phyloP scores from a whole-genome alignment of 2,888 invertebrate genomes.

The Thalpophila matura region DNA sequence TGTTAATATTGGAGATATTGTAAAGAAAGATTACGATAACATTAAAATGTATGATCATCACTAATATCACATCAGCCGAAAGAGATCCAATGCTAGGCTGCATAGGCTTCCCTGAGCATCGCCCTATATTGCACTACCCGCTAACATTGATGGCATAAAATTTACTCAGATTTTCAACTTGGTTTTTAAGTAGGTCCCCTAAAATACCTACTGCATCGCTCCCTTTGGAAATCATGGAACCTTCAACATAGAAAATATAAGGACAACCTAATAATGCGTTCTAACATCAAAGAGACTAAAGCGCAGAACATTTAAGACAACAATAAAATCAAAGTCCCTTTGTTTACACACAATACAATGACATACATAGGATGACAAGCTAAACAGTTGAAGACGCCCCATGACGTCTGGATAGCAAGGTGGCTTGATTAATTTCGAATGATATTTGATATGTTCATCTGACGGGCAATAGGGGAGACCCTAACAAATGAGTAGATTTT shows the following conservation, averaged over 20 bases:
- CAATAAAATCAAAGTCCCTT: conserved; percentile 61
- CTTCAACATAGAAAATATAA: conserved; percentile 5
- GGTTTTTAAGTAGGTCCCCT: too few species aligned
- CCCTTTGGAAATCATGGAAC: neutral
- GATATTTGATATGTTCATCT: conserved; percentile 88
- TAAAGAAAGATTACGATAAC: too few species aligned
- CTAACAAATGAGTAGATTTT: conserved; percentile 87
- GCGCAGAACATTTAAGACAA: conserved; percentile 39
- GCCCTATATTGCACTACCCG: too few species aligned
- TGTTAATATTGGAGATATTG: too few species aligned
- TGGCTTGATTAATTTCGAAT: conserved; percentile 86
- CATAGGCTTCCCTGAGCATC: too few species aligned
- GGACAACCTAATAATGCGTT: neutral
- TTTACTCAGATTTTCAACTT: too few species aligned
- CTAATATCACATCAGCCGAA: too few species aligned
- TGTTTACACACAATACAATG: conserved; percentile 61
- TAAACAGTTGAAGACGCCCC: conserved; percentile 67
- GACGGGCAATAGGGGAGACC: conserved; percentile 78
- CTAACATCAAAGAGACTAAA: conserved; percentile 30
- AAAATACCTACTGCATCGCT: too few species aligned
- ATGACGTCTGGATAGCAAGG: conserved; percentile 66
- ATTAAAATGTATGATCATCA: too few species aligned
- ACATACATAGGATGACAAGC: conserved; percentile 59
- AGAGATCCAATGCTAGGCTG: too few species aligned
- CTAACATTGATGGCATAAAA: too few species aligned